Conservation (phyloP, 2,797 vertebrate species). For the Oceanodroma leucorhoa region DNA sequence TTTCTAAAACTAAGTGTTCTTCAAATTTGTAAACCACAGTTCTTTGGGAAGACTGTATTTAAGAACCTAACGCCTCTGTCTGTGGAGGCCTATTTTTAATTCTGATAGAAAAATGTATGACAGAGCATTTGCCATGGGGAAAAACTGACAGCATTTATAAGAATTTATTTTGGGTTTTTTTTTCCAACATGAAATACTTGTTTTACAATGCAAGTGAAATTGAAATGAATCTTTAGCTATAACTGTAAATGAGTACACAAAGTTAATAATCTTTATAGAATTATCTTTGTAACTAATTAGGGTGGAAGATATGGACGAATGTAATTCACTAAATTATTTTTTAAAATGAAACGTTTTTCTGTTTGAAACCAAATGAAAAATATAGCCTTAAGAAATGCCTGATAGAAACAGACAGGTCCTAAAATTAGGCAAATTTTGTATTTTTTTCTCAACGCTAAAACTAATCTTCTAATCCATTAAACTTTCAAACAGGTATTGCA, state of each 20-base stretch:
- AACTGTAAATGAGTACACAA: conserved; percentile 81
- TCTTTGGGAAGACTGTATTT: conserved; percentile 77
- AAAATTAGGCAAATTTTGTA: conserved; percentile 78
- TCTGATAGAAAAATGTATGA: conserved; percentile 73
- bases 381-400: conserved; percentile 81
- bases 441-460: conserved; percentile 75
- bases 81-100: conserved; percentile 73
- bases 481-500: conserved; percentile 77
- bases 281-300: conserved; percentile 84
- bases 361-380: conserved; percentile 84
- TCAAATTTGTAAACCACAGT: conserved; percentile 79
- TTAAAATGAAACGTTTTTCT: conserved; percentile 76
- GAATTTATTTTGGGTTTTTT: conserved; percentile 73
- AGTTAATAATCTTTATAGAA: conserved; percentile 78
- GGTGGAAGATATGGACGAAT: conserved; percentile 79
- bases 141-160: conserved; percentile 75
- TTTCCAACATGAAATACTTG: conserved; percentile 73
- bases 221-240: conserved; percentile 79
- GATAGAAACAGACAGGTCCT: conserved; percentile 74
- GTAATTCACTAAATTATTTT: conserved; percentile 87
- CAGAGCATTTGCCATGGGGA: conserved; percentile 77
- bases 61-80: conserved; percentile 72
- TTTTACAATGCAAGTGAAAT: conserved; percentile 79
- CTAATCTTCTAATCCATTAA: conserved; percentile 80
- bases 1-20: conserved; percentile 81